Percentiles rank a stretch among this genome's conserved stretches.
phyloP scores from a whole-genome alignment of 2,113 vertebrate species.

The Verasper variegatus region DNA sequence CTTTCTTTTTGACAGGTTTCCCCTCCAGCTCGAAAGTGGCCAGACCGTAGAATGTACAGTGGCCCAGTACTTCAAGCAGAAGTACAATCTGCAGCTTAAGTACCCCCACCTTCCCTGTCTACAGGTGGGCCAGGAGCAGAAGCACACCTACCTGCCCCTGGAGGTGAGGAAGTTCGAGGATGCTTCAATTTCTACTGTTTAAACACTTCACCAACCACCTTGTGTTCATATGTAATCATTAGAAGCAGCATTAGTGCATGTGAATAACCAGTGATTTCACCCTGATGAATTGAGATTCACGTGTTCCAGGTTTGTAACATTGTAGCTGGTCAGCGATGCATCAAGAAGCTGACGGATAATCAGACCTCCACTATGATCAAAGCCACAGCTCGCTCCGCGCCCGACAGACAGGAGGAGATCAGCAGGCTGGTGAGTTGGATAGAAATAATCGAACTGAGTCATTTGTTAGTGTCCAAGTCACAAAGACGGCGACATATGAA shows the following conservation, averaged over 20 bases:
- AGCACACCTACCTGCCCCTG: conserved; percentile 98
- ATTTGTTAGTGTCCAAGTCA: not conserved
- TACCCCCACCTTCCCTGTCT: conserved; percentile 98
- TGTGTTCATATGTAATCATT: too few relatives aligned
- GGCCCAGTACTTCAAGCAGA: conserved; percentile 99
- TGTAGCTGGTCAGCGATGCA: conserved; percentile 96
- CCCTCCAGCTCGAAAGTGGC: conserved; percentile 96
- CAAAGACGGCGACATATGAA: not conserved
- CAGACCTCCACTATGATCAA: conserved; percentile 99
- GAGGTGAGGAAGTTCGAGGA: conserved; percentile 87
- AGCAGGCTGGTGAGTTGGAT: conserved; percentile 92
- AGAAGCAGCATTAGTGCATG: too few relatives aligned
- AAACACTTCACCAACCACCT: not conserved
- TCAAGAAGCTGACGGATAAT: conserved; percentile 99
- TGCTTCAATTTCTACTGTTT: not conserved
- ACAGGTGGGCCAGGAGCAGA: conserved; percentile 99
- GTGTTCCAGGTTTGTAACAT: conserved; percentile 95
- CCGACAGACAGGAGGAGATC: conserved; percentile 97
- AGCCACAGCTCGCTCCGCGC: conserved; percentile 97
- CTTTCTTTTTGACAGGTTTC: conserved; percentile 85
- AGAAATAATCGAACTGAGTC: not conserved
- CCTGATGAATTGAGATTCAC: not conserved
- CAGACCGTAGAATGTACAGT: conserved; percentile 99
- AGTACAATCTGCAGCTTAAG: conserved; percentile 98
- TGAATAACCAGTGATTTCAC: too few relatives aligned